A percentile compares a stretch with the other conserved stretches of the same genome.
phyloP scores from a whole-genome alignment of 64 coral and sea anemone species.

The Dendrophyllia cribrosa region DNA sequence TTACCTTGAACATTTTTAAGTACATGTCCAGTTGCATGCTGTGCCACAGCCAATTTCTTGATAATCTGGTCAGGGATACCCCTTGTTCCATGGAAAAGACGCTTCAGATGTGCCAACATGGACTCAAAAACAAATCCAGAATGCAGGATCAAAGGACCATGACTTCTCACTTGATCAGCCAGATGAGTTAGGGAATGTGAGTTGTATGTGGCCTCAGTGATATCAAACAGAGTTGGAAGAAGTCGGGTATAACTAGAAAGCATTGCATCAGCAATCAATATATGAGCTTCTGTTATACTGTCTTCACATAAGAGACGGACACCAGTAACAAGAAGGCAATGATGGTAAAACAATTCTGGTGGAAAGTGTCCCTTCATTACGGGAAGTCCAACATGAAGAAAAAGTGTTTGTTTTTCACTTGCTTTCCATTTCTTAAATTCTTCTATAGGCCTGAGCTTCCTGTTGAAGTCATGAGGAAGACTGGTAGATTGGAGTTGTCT shows the following conservation, averaged over 20 bases:
- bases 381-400: conserved; percentile 71
- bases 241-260: conserved; percentile 42
- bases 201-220: conserved; percentile 59
- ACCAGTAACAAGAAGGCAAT: conserved; percentile 69
- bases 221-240: conserved; percentile 50
- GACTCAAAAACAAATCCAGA: conserved; percentile 70
- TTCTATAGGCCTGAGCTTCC: conserved; percentile 63
- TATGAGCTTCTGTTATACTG: conserved; percentile 55
- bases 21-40: conserved; percentile 35
- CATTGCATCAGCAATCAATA: conserved; percentile 70
- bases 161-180: conserved; percentile 61
- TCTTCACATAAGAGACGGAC: conserved; percentile 57
- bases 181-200: conserved; percentile 75
- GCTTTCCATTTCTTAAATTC: conserved; percentile 84
- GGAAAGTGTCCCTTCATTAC: conserved; percentile 21
- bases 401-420: conserved; percentile 71
- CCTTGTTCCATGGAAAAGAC: conserved; percentile 61
- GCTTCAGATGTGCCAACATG: conserved; percentile 64
- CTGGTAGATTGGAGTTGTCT: conserved; percentile 8
- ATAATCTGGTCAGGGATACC: conserved; percentile 71
- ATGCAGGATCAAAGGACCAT: conserved; percentile 67
- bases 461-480: conserved; percentile 85
- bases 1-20: conserved; percentile 12
- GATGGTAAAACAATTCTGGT: conserved; percentile 73
- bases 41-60: conserved; percentile 60